Conservation (phyloP, 2,797 vertebrate species). For the Chaunax sp. region DNA sequence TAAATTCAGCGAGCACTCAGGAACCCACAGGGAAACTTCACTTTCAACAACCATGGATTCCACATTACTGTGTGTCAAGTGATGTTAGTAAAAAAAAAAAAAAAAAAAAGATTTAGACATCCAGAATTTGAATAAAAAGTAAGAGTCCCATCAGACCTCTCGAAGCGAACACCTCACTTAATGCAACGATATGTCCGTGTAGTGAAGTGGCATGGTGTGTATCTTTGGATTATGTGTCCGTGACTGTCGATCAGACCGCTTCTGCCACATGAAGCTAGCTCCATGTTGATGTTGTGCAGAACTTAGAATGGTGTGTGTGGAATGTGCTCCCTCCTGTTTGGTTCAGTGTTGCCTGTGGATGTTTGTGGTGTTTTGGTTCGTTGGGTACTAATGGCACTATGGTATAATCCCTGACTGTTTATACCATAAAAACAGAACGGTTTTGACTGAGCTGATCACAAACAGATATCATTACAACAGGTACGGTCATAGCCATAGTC, state of each 20-base stretch:
- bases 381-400: constrained; percentile 22
- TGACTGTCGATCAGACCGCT: constrained; percentile 40
- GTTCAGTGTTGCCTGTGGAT: constrained; percentile 72
- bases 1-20: constrained; percentile 19
- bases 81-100: background rate
- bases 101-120: constrained; percentile 7
- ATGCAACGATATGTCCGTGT: constrained; percentile 41
- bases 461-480: background rate
- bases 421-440: background rate
- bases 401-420: constrained; percentile 2
- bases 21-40: constrained; percentile 16
- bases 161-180: constrained; percentile 11
- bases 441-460: constrained; percentile 15
- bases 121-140: constrained; percentile 7
- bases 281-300: constrained; percentile 66
- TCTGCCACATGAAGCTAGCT: constrained; percentile 48
- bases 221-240: constrained; percentile 61
- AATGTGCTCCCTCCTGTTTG: constrained; percentile 57
- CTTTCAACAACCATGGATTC: constrained; percentile 2
- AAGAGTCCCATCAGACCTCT: background rate
- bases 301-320: constrained; percentile 34
- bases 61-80: constrained; percentile 1
- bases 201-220: constrained; percentile 68
- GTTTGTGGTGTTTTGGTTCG: constrained; percentile 57
- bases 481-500: background rate